Evolutionary conservation across 2,797 vertebrate species (phyloP).

Genomic region (Fundulus diaphanus): DNA sequence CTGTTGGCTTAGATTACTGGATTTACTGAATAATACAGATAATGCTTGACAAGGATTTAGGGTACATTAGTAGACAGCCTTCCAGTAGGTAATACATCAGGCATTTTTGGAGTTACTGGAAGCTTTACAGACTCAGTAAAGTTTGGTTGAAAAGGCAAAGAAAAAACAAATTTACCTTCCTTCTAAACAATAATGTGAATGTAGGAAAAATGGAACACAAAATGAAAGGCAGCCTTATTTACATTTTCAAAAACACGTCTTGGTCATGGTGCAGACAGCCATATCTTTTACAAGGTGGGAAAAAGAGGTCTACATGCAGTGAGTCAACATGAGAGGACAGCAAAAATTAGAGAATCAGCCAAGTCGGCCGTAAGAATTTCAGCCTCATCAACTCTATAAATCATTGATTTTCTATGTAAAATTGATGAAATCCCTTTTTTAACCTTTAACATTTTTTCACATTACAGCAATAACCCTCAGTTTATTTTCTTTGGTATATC

Average conservation of each 20-base stretch:
- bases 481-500: too few species aligned
- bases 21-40: background rate
- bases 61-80: background rate
- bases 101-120: background rate
- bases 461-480: too few species aligned
- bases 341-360: too few species aligned
- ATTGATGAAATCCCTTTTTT: too few species aligned
- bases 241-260: background rate
- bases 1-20: background rate
- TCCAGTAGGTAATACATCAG: background rate
- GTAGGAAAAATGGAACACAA: background rate
- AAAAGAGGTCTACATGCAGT: background rate
- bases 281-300: background rate
- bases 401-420: too few species aligned
- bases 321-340: too few species aligned
- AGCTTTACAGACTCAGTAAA: background rate
- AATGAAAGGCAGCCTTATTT: background rate
- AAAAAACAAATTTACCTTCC: background rate
- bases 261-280: background rate
- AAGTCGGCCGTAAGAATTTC: too few species aligned
- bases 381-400: too few species aligned
- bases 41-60: background rate
- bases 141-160: background rate
- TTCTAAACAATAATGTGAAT: background rate
- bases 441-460: too few species aligned